These are phyloP conservation scores for Anableps anableps DNA, from an alignment of 2,797 vertebrate genomes.

Conservation along the genomic window DNA sequence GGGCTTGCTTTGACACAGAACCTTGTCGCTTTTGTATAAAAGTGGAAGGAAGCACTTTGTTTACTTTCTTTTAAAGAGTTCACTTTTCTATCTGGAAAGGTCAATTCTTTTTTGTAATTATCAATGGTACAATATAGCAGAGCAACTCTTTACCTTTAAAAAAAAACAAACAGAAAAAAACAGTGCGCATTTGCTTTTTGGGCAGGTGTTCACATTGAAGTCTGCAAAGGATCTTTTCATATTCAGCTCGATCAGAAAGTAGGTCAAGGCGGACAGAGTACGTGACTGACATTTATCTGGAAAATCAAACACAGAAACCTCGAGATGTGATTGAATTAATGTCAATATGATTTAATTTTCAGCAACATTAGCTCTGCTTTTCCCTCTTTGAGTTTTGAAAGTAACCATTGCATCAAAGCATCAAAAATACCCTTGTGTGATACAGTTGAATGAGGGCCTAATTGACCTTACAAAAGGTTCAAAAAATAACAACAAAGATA, in stretches of 20 bases:
- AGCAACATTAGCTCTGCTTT: constrained; percentile 3
- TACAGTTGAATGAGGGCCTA: not conserved
- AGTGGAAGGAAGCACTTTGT: not conserved
- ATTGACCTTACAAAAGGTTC: not conserved
- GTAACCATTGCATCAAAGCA: not conserved
- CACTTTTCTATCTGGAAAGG: not conserved
- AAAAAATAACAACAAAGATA: not conserved
- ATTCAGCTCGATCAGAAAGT: constrained; percentile 4
- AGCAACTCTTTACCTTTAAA: not conserved
- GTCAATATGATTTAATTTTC: not conserved
- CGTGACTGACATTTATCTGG: constrained; percentile 2
- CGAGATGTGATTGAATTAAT: not conserved
- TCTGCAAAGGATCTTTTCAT: not conserved
- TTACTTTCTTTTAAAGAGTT: not conserved
- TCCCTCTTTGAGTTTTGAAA: not conserved
- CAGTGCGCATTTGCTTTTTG: not conserved
- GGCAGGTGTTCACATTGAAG: not conserved
- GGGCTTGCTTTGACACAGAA: not conserved
- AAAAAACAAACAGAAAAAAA: not conserved
- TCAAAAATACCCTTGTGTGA: not conserved
- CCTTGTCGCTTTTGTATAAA: not conserved
- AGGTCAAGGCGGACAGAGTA: not conserved
- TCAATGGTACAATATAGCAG: not conserved
- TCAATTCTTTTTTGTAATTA: not conserved
- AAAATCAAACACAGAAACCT: not conserved